Conservation (phyloP, 2,888 invertebrate genomes). For the Aleiodes leptofemur region DNA sequence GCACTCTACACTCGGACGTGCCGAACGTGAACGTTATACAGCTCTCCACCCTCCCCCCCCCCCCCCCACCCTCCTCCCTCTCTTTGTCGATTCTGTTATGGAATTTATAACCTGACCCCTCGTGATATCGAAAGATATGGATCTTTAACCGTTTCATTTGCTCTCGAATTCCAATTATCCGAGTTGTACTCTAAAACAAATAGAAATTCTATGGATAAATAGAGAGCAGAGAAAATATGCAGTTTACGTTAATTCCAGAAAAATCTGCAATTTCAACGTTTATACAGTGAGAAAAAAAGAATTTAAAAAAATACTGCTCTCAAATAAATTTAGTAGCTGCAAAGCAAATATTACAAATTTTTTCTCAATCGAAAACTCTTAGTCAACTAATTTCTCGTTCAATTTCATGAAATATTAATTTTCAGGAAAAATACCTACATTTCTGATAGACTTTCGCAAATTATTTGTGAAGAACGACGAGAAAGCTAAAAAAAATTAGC, state of each 20-base stretch:
- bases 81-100: constrained; percentile 53
- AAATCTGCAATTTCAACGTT: background rate
- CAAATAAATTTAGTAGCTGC: no score
- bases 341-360: no score
- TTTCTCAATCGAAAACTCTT: no score
- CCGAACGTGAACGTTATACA: constrained; percentile 47
- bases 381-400: no score
- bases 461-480: no score
- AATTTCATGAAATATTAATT: no score
- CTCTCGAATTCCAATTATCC: constrained; percentile 31
- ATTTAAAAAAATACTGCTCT: no score
- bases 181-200: constrained; percentile 1
- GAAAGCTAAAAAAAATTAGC: no score
- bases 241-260: background rate
- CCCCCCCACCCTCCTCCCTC: constrained; percentile 30
- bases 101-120: constrained; percentile 24
- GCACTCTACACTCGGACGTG: constrained; percentile 45
- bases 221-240: background rate
- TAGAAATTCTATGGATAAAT: constrained; percentile 34
- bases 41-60: constrained; percentile 39
- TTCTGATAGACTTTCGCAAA: no score
- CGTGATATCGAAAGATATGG: constrained; percentile 24
- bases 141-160: constrained; percentile 38
- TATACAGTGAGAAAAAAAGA: no score
- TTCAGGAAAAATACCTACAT: no score